Evolutionary conservation across 1,140 invertebrate species (phyloP), one percentile per base, ranked within the genome.

Genomic region (Pinna nobilis): DNA sequence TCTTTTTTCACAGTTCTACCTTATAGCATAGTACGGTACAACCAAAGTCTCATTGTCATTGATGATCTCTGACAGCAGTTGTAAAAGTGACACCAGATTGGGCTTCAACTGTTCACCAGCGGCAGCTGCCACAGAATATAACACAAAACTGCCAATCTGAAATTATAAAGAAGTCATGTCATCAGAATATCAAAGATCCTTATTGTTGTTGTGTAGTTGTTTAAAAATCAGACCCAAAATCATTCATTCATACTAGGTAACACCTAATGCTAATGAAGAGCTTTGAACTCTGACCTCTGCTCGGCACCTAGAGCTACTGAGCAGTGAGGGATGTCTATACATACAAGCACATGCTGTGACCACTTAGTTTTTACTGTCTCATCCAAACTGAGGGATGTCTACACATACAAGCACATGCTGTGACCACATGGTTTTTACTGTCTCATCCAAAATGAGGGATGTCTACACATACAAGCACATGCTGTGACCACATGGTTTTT

Each of bases 101-200:
- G 89, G 89, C 47, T 91, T 85, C 77, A 93, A 91, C 41, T 91
- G 90, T 49, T 91, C 90, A 61, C 91, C 89, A 35, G 92, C 91
- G 53, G 91, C 88, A 71, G 93, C 91, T 41, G 93, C 91, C 83
- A 94, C 92, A 63, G 91, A 91, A 64, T 91, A 91, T 71, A 94
- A 84, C 9, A 92, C 91, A 82, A 92, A 93, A 87, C 93, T 91
- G 41, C 92, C 93, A 63, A 93, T 79, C 93, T 94, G 80, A 50
- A 82, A 83, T 82, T 49, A 37, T 71, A 60, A 82, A n/a, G 78
- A 13, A 9, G 1, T 23, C n/a, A n/a, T n/a, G n/a, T n/a, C n/a
- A n/a, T n/a, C n/a, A n/a, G n/a, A n/a, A n/a, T n/a, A n/a, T n/a
- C n/a, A n/a, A n/a, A n/a, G n/a, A n/a, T n/a, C n/a, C n/a, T n/a